A percentile compares a stretch with the other conserved stretches of the same genome.
phyloP scores from a whole-genome alignment of 2,888 invertebrate genomes.

The Tetropium fuscum region DNA sequence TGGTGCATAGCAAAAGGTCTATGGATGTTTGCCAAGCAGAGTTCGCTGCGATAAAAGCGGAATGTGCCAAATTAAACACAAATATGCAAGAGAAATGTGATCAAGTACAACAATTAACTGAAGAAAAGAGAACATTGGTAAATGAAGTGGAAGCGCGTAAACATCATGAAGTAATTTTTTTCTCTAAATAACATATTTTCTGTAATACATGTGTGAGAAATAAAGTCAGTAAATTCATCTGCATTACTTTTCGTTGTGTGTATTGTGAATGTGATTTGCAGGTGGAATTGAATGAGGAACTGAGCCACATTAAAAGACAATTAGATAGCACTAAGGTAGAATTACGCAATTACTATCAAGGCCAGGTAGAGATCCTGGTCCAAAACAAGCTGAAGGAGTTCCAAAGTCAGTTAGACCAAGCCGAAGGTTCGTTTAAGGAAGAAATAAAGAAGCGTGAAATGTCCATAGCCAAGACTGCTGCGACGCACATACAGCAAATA shows the following conservation, averaged over 20 bases:
- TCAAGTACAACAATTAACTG: conserved; percentile 45
- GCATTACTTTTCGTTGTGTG: not conserved
- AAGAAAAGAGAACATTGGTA: conserved; percentile 59
- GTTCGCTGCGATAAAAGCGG: conserved; percentile 56
- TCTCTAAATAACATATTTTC: too few species aligned
- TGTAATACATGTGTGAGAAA: not conserved
- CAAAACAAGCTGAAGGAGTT: conserved; percentile 82
- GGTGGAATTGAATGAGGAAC: conserved; percentile 65
- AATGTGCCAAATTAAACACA: conserved; percentile 51
- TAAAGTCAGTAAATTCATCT: not conserved
- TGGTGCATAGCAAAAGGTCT: conserved; percentile 67
- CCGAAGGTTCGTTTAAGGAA: conserved; percentile 73
- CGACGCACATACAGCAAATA: conserved; percentile 78
- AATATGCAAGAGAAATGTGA: conserved; percentile 51
- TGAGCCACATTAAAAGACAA: conserved; percentile 66
- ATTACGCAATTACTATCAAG: conserved; percentile 81
- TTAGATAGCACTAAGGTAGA: conserved; percentile 76
- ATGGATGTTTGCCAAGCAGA: conserved; percentile 67
- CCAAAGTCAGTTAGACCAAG: conserved; percentile 78
- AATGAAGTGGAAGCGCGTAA: conserved; percentile 57
- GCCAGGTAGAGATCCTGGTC: conserved; percentile 84
- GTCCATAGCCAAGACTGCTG: conserved; percentile 76
- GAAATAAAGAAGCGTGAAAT: conserved; percentile 76
- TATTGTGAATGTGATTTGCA: conserved; percentile 48
- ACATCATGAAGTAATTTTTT: conserved; percentile 60